Evolutionary conservation across 2,113 vertebrate species (phyloP), one percentile per base, ranked within the genome.

Genomic region (Bucco capensis): DNA sequence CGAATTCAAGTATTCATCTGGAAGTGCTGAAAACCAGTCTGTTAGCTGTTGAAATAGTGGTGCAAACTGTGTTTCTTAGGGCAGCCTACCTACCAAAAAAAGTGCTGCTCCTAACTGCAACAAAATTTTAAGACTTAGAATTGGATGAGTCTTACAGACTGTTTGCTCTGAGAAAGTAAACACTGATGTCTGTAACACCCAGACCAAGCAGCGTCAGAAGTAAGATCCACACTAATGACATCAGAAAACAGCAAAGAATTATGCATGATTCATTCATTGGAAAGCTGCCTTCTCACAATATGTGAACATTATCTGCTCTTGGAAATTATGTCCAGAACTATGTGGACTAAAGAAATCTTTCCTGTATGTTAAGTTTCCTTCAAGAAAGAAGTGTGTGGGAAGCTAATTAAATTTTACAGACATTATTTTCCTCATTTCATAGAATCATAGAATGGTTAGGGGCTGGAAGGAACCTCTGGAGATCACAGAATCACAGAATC

Each of bases 231-330:
- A 57, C 14, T 25, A 70, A 31, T 16, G 17, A n/a, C 50, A 62
- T 22, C 50, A 65, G 22, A 70, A 86, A 91, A 61, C 14, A 58
- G 25, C 14, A 74, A 65, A 60, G 28, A 65, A 35, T 35, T 17
- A n/a, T 2, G 3, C 7, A 23, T 1, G 1, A 35, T 64, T n/a
- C n/a, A n/a, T n/a, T n/a, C n/a, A n/a, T n/a, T 65, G 44, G 60
- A 74, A 64, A 51, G 25, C 24, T 67, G 42, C 22, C 28, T 92
- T 86, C 3, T 12, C 16, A 35, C 9, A 38, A n/a, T 38, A 70
- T 13, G 9, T 47, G 42, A 85, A 76, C 14, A 42, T 37, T 44
- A 80, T 56, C 40, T 83, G 31, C 17, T 42, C 61, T 50, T 54
- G 14, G 16, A 25, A 86, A 91, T 66, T 86, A 77, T 3, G 6